phyloP scores from a whole-genome alignment of 2,888 invertebrate genomes.

The Slavum lentiscoides region DNA sequence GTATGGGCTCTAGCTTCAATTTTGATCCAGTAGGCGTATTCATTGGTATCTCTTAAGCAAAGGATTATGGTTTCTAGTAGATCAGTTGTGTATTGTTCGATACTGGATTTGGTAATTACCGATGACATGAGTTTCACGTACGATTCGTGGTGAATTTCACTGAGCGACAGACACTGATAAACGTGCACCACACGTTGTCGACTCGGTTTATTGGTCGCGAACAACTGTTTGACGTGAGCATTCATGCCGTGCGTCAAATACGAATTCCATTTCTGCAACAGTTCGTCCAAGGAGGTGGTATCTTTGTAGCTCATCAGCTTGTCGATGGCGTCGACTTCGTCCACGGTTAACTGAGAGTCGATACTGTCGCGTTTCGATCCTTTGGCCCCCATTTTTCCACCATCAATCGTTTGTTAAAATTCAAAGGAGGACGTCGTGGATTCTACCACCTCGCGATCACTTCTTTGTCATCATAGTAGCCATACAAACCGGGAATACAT shows the following conservation, averaged over 20 bases:
- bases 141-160: slow-evolving; percentile 29
- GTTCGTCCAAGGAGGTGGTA: slow-evolving; percentile 1
- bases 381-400: slow-evolving; percentile 38
- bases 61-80: slow-evolving; percentile 36
- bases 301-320: slow-evolving; percentile 37
- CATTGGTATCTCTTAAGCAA: slow-evolving; percentile 46
- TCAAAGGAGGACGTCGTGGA: too few relatives aligned
- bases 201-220: slow-evolving; percentile 26
- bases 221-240: slow-evolving; percentile 34
- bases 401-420: too few relatives aligned
- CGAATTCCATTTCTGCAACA: slow-evolving; percentile 31
- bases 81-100: slow-evolving; percentile 36
- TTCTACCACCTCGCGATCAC: too few relatives aligned
- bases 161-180: slow-evolving; percentile 20
- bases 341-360: not conserved
- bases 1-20: slow-evolving; percentile 20
- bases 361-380: slow-evolving; percentile 23
- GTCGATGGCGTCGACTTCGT: slow-evolving; percentile 32
- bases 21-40: slow-evolving; percentile 38
- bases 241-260: slow-evolving; percentile 36
- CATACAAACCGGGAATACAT: too few relatives aligned
- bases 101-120: slow-evolving; percentile 27
- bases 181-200: slow-evolving; percentile 23
- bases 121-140: slow-evolving; percentile 19
- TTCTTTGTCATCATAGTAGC: too few relatives aligned